Conservation (phyloP, 2,888 invertebrate species). For the Horisme vitalbata region DNA sequence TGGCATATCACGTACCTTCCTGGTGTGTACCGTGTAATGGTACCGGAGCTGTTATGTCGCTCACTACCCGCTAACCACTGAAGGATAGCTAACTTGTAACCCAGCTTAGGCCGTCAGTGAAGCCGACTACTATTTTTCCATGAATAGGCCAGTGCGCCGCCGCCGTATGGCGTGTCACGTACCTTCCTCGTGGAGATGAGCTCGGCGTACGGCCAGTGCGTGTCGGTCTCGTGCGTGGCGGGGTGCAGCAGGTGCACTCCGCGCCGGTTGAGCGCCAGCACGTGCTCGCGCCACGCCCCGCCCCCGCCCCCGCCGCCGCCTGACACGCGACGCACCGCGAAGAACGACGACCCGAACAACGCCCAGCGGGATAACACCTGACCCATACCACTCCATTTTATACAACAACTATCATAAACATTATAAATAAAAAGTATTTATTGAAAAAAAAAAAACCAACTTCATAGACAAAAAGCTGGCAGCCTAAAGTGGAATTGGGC, state of each 20-base stretch:
- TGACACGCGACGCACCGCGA: slow-evolving; percentile 94
- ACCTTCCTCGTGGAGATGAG: slow-evolving; percentile 97
- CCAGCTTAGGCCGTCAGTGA: too few species aligned
- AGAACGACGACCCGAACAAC: slow-evolving; percentile 98
- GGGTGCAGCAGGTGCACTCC: slow-evolving; percentile 97
- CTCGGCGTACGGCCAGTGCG: slow-evolving; percentile 96
- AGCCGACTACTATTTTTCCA: too few species aligned
- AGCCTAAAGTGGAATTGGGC: too few species aligned
- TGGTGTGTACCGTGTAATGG: too few species aligned
- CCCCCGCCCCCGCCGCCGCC: slow-evolving; percentile 84
- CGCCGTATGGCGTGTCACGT: neutral
- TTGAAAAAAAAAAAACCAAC: too few species aligned
- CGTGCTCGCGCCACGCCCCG: slow-evolving; percentile 91
- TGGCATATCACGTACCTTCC: too few species aligned
- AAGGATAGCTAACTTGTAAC: too few species aligned
- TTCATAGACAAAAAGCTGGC: too few species aligned
- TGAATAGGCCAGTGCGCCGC: too few species aligned
- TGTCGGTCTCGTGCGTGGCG: slow-evolving; percentile 95
- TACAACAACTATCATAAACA: neutral
- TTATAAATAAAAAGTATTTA: neutral
- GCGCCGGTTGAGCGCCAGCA: slow-evolving; percentile 95
- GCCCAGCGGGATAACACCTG: slow-evolving; percentile 97
- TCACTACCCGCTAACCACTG: too few species aligned
- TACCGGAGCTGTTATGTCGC: too few species aligned
- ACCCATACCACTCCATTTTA: too few species aligned